Evolutionary conservation across 2,113 vertebrate genomes (phyloP).

Genomic region (Etheostoma cragini): DNA sequence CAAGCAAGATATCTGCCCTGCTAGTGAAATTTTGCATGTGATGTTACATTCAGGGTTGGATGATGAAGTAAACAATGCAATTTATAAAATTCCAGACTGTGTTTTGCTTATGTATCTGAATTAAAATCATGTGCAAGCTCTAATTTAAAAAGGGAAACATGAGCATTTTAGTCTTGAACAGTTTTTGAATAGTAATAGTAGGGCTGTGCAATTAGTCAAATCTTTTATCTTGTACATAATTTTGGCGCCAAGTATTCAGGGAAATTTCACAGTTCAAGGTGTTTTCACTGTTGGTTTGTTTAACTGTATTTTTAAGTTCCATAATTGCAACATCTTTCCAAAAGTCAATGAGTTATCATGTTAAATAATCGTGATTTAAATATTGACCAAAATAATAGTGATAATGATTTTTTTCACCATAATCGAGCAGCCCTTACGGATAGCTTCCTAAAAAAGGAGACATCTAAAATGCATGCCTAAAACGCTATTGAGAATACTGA

Average conservation of each 20-base stretch:
- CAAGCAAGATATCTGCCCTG: background rate
- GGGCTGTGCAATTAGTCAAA: no score
- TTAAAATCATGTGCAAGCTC: background rate
- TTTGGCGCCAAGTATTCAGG: no score
- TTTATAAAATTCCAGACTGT: background rate
- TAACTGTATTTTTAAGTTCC: no score
- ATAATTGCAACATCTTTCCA: no score
- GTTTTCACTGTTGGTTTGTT: no score
- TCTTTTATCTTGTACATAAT: no score
- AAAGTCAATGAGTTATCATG: no score
- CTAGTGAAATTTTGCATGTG: background rate
- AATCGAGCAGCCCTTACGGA: no score
- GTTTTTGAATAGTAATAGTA: background rate
- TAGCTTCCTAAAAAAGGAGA: background rate
- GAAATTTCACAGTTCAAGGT: no score
- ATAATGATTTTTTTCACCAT: no score
- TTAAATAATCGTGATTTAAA: no score
- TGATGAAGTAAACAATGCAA: background rate
- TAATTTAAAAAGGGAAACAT: background rate
- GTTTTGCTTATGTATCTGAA: background rate
- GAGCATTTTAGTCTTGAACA: background rate
- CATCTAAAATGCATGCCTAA: background rate
- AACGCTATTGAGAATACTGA: background rate
- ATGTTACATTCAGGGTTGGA: background rate
- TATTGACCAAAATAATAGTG: no score